A percentile compares a stretch with the other conserved stretches of the same genome.
Evolutionary conservation across 1,140 invertebrate genomes (phyloP).

Genomic region (Cydia strobilella): DNA sequence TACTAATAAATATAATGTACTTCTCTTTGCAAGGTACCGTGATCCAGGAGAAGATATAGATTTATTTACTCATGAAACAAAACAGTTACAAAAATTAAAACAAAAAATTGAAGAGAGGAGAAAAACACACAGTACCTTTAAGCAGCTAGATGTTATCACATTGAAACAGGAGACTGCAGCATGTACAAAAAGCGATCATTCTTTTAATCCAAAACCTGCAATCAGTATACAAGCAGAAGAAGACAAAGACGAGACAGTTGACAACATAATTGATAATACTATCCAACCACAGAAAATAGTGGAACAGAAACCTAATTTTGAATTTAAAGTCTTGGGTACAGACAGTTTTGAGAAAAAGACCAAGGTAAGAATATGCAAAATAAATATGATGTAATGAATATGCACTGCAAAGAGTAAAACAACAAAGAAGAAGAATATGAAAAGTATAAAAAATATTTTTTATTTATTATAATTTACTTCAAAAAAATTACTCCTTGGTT

Average conservation of each 20-base stretch:
- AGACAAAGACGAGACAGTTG: not conserved
- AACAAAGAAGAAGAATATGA: too few species aligned
- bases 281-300: slow-evolving; percentile 36
- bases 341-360: slow-evolving; percentile 76
- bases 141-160: slow-evolving; percentile 52
- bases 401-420: too few species aligned
- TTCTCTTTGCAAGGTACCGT: slow-evolving; percentile 72
- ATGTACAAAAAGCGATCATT: slow-evolving; percentile 39
- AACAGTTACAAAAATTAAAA: slow-evolving; percentile 81
- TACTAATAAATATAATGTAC: slow-evolving; percentile 3
- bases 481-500: not conserved
- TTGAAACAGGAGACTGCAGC: slow-evolving; percentile 41
- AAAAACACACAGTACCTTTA: slow-evolving; percentile 49
- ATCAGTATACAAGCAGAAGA: slow-evolving; percentile 36
- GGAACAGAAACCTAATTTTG: slow-evolving; percentile 43
- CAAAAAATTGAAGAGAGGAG: slow-evolving; percentile 82
- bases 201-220: not conserved
- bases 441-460: too few species aligned
- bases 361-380: slow-evolving; percentile 56
- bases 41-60: slow-evolving; percentile 65
- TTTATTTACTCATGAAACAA: slow-evolving; percentile 70
- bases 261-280: not conserved
- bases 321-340: slow-evolving; percentile 79
- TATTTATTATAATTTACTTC: too few species aligned
- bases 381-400: too few species aligned